phyloP scores from a whole-genome alignment of 2,797 vertebrate species.

The Poeciliopsis infans region DNA sequence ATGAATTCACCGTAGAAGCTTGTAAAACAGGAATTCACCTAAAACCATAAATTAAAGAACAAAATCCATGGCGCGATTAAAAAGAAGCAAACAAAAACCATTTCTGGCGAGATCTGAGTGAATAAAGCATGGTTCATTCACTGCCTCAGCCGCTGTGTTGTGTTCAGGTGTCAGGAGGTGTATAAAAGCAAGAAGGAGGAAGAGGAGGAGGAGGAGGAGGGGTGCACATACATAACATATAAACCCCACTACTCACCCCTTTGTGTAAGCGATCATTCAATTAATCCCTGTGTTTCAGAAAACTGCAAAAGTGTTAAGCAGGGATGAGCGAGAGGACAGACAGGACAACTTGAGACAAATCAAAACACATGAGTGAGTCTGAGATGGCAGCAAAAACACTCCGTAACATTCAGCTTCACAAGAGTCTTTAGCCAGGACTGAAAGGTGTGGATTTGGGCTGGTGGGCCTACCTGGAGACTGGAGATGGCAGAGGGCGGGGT shows the following conservation, averaged over 20 bases:
- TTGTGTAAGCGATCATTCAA: slow-evolving; percentile 83
- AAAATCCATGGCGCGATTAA: slow-evolving; percentile 48
- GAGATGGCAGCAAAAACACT: slow-evolving; percentile 68
- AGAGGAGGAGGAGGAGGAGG: not conserved
- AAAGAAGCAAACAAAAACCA: slow-evolving; percentile 13
- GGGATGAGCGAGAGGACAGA: slow-evolving; percentile 80
- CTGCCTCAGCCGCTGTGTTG: slow-evolving; percentile 58
- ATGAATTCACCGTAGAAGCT: slow-evolving; percentile 64
- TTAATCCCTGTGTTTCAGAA: slow-evolving; percentile 88
- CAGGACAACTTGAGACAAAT: slow-evolving; percentile 71
- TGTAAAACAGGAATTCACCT: slow-evolving; percentile 48
- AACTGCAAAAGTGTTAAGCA: slow-evolving; percentile 85
- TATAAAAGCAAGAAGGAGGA: slow-evolving; percentile 19
- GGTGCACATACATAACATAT: slow-evolving; percentile 61
- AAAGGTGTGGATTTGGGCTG: not conserved
- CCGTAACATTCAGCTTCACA: slow-evolving; percentile 54
- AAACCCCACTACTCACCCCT: slow-evolving; percentile 84
- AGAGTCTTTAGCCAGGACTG: slow-evolving; percentile 9
- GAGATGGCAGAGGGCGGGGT: slow-evolving; percentile 88
- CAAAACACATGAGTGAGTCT: slow-evolving; percentile 65
- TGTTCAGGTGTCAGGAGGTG: slow-evolving; percentile 42
- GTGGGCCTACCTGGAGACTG: slow-evolving; percentile 87
- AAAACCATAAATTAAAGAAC: slow-evolving; percentile 56
- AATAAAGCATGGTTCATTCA: slow-evolving; percentile 64
- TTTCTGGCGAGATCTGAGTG: slow-evolving; percentile 54